Evolutionary conservation across 2,113 vertebrate genomes (phyloP).

Genomic region (Sardina pilchardus): DNA sequence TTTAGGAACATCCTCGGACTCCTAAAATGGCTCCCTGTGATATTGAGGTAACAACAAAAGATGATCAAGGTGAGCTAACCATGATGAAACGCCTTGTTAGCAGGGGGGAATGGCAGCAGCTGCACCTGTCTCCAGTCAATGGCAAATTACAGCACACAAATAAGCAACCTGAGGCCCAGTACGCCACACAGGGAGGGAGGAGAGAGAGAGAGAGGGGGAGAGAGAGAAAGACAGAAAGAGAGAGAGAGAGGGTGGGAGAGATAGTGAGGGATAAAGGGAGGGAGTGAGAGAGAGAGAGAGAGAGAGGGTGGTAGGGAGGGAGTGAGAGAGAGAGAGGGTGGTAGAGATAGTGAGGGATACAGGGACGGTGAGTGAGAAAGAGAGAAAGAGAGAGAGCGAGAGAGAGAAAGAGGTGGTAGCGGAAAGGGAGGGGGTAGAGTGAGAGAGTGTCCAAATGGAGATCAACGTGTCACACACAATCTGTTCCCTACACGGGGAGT

Average conservation of each 20-base stretch:
- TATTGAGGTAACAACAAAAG: slow-evolving; percentile 58
- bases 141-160: slow-evolving; percentile 74
- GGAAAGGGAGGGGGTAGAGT: background rate
- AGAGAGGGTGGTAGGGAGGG: background rate
- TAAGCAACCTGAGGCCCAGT: slow-evolving; percentile 68
- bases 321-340: background rate
- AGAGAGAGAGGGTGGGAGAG: background rate
- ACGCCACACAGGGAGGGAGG: background rate
- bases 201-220: background rate
- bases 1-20: slow-evolving; percentile 37
- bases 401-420: background rate
- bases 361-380: background rate
- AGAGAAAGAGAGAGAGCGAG: background rate
- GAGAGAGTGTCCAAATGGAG: slow-evolving; percentile 20
- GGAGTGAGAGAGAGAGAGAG: background rate
- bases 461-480: slow-evolving; percentile 53
- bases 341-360: background rate
- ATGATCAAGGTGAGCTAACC: slow-evolving; percentile 65
- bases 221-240: background rate
- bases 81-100: slow-evolving; percentile 75
- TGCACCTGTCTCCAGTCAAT: slow-evolving; percentile 72
- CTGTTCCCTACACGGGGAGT: slow-evolving; percentile 47
- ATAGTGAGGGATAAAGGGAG: background rate
- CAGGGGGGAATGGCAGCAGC: slow-evolving; percentile 61
- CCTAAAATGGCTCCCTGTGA: slow-evolving; percentile 41